phyloP scores from a whole-genome alignment of 2,888 invertebrate genomes.

The Harpalus rufipes region DNA sequence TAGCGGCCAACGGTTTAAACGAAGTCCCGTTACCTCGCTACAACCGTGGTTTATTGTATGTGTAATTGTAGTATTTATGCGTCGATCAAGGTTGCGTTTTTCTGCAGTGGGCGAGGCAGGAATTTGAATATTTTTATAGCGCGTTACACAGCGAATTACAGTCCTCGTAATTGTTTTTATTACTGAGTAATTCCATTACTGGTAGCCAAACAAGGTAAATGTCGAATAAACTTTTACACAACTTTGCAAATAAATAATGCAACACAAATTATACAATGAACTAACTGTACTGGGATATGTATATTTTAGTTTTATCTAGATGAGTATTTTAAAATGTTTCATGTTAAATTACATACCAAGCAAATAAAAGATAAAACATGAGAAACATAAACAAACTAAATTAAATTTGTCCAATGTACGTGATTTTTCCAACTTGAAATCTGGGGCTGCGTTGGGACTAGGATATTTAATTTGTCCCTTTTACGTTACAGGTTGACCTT shows the following conservation, averaged over 20 bases:
- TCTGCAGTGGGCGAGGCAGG: neutral
- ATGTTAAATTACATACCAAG: slow-evolving; percentile 21
- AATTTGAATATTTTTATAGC: slow-evolving; percentile 17
- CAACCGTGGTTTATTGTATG: neutral
- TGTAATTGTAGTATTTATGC: neutral
- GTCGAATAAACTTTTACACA: slow-evolving; percentile 9
- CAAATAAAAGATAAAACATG: slow-evolving; percentile 45
- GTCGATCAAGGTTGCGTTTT: neutral
- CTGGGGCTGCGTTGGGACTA: neutral
- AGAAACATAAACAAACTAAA: slow-evolving; percentile 36
- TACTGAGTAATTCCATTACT: slow-evolving; percentile 6
- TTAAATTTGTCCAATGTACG: slow-evolving; percentile 31
- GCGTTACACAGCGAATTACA: neutral
- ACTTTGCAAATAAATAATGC: slow-evolving; percentile 2
- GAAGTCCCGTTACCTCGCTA: neutral
- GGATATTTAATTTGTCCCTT: slow-evolving; percentile 6
- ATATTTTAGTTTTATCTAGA: slow-evolving; percentile 49
- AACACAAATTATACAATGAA: slow-evolving; percentile 15
- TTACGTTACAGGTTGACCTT: neutral
- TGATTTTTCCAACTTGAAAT: slow-evolving; percentile 13
- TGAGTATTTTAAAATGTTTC: slow-evolving; percentile 35
- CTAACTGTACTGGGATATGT: slow-evolving; percentile 16
- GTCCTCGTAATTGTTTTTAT: neutral
- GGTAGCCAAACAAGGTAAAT: slow-evolving; percentile 41
- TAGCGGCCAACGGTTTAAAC: neutral